Percentiles rank a stretch among this genome's conserved stretches.
Evolutionary conservation across 2,888 invertebrate genomes (phyloP).

Genomic region (Ormyrus rosae): DNA sequence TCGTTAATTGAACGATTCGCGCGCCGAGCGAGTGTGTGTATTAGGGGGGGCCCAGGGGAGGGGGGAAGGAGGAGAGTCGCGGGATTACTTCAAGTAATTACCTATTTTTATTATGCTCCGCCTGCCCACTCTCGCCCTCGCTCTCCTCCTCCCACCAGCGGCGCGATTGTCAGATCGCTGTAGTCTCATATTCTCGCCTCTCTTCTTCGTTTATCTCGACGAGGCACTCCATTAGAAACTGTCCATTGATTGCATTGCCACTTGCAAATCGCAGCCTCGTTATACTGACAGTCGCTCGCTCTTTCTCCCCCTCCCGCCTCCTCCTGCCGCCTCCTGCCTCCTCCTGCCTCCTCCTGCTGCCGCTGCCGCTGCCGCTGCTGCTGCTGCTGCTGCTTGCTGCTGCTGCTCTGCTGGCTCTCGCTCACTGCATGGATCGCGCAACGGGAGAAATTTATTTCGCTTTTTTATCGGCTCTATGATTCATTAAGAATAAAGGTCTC

Average conservation of each 20-base stretch:
- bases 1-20: constrained; percentile 74
- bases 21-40: constrained; percentile 62
- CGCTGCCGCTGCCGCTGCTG: not conserved
- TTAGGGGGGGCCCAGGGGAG: constrained; percentile 2
- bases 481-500: constrained; percentile 52
- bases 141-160: constrained; percentile 28
- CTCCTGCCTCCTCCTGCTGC: not conserved
- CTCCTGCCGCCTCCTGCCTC: not conserved
- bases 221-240: constrained; percentile 57
- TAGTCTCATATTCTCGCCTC: constrained; percentile 41
- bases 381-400: not conserved
- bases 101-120: constrained; percentile 75
- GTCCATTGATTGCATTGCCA: constrained; percentile 58
- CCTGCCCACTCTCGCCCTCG: constrained; percentile 61
- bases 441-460: constrained; percentile 35
- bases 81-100: constrained; percentile 74
- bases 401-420: not conserved
- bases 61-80: constrained; percentile 58
- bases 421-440: constrained; percentile 9
- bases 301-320: constrained; percentile 15
- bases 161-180: constrained; percentile 43
- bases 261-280: constrained; percentile 57
- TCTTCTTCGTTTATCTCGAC: constrained; percentile 54
- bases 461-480: constrained; percentile 47
- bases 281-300: constrained; percentile 41